phyloP scores from a whole-genome alignment of 2,797 vertebrate species.

The Scyliorhinus canicula region DNA sequence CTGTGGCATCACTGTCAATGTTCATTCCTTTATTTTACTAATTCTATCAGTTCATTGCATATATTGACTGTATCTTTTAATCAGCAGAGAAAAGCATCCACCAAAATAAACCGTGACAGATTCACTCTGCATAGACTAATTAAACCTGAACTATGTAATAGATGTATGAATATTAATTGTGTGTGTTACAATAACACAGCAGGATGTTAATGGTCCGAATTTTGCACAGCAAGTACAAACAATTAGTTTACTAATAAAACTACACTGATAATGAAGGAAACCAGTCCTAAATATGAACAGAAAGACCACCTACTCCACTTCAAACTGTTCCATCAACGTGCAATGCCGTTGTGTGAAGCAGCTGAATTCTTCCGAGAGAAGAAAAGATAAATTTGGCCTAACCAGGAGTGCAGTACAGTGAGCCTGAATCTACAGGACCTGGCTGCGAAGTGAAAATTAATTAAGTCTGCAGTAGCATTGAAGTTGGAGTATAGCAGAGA shows the following conservation, averaged over 20 bases:
- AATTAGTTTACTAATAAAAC: conserved; percentile 22
- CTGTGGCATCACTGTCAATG: conserved; percentile 43
- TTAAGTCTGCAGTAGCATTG: not conserved
- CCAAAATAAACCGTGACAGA: conserved; percentile 66
- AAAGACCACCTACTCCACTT: not conserved
- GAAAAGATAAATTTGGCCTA: not conserved
- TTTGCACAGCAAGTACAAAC: conserved; percentile 1
- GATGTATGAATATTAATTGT: conserved; percentile 32
- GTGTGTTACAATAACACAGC: not conserved
- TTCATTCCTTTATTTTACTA: conserved; percentile 50
- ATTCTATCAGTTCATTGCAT: conserved; percentile 46
- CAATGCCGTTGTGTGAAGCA: not conserved
- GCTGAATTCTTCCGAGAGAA: conserved; percentile 3
- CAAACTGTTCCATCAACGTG: not conserved
- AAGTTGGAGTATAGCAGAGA: not conserved
- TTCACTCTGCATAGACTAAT: conserved; percentile 71
- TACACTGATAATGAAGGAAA: not conserved
- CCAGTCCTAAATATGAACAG: not conserved
- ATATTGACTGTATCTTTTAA: conserved; percentile 61
- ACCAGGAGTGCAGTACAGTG: not conserved
- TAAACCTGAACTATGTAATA: conserved; percentile 58
- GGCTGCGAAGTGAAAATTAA: not conserved
- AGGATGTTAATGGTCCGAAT: conserved; percentile 7
- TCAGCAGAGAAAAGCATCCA: conserved; percentile 68
- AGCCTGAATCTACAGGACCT: not conserved